Evolutionary conservation across 2,888 invertebrate genomes (phyloP).

Genomic region (Agapetus fuscipes): DNA sequence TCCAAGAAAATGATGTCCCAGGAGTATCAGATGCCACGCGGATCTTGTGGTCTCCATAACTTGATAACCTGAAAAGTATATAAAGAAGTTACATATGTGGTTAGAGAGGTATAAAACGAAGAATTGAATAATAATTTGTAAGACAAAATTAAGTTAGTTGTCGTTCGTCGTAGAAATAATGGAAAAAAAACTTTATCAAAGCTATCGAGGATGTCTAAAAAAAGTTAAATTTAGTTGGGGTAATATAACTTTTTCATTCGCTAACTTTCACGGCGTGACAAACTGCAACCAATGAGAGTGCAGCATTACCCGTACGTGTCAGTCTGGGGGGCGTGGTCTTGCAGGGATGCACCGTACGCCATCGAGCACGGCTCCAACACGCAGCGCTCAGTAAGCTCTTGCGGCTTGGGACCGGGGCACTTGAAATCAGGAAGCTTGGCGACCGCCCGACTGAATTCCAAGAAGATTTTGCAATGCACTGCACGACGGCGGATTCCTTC

Average conservation of each 20-base stretch:
- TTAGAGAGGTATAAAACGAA: no score
- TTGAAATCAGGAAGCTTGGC: constrained; percentile 80
- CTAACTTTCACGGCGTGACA: no score
- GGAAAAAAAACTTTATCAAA: no score
- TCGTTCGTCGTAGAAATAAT: no score
- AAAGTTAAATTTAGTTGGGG: no score
- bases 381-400: constrained; percentile 73
- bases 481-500: constrained; percentile 77
- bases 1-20: constrained; percentile 81
- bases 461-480: constrained; percentile 90
- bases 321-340: constrained; percentile 27
- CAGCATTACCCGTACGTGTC: constrained; percentile 17
- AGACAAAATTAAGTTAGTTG: no score
- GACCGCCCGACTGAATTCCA: constrained; percentile 83
- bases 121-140: no score
- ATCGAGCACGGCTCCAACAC: constrained; percentile 66
- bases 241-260: no score
- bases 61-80: constrained; percentile 5
- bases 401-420: constrained; percentile 78
- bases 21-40: constrained; percentile 63
- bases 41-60: constrained; percentile 41
- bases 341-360: constrained; percentile 48
- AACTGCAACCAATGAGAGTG: no score
- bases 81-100: no score
- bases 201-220: no score